phyloP scores from a whole-genome alignment of 2,888 invertebrate species.

The Cheilosia scutellata region DNA sequence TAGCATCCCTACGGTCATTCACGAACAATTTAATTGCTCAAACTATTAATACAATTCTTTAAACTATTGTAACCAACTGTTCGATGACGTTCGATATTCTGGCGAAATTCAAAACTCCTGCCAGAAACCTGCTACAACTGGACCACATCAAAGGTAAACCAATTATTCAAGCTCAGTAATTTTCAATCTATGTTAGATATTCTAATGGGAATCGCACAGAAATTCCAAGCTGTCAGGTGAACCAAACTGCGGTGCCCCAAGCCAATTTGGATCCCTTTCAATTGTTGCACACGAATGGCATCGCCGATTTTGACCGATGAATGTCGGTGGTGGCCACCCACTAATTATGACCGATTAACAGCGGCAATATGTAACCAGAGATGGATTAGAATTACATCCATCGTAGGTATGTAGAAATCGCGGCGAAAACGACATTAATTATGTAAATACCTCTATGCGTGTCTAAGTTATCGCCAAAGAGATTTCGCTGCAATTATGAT shows the following conservation, averaged over 20 bases:
- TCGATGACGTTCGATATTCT: neutral
- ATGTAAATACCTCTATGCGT: neutral
- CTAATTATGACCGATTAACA: conserved; percentile 1
- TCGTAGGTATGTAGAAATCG: neutral
- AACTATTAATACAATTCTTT: no score
- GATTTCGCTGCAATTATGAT: no score
- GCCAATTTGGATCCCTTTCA: neutral
- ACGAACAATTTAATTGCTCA: no score
- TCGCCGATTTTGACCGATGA: neutral
- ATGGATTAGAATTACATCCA: neutral
- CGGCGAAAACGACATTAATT: neutral
- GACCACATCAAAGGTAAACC: conserved; percentile 9
- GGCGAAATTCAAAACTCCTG: neutral
- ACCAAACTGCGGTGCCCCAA: neutral
- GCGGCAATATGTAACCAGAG: neutral
- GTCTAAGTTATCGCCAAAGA: neutral
- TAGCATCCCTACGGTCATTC: no score
- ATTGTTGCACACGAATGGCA: neutral
- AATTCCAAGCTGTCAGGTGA: conserved; percentile 35
- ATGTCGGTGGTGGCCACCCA: neutral
- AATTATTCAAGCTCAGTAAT: conserved; percentile 36
- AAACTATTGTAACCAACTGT: no score
- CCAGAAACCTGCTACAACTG: neutral
- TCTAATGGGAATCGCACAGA: conserved; percentile 24
- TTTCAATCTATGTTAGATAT: conserved; percentile 32